Conservation (phyloP, 2,797 vertebrate genomes). For the Poecilia picta region DNA sequence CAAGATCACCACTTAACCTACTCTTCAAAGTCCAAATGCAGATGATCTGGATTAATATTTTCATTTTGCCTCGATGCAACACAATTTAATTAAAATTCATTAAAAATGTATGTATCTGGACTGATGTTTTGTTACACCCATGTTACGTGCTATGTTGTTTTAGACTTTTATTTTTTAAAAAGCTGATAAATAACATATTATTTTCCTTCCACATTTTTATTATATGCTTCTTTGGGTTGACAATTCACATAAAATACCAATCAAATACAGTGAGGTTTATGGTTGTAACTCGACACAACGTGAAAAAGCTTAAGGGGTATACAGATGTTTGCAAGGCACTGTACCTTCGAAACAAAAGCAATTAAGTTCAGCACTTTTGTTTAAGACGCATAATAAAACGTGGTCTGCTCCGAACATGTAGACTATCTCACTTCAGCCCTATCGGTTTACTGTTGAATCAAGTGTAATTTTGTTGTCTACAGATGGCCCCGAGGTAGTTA, state of each 20-base stretch:
- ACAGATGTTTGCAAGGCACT: not conserved
- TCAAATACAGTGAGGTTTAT: not conserved
- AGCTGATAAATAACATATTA: not conserved
- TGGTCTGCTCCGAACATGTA: slow-evolving; percentile 48
- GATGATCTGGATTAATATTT: too few relatives aligned
- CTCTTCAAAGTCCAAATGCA: too few relatives aligned
- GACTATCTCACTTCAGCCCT: slow-evolving; percentile 42
- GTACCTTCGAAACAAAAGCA: slow-evolving; percentile 46
- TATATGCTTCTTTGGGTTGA: not conserved
- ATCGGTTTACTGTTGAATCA: slow-evolving; percentile 63
- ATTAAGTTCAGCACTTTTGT: slow-evolving; percentile 58
- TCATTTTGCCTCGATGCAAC: too few relatives aligned
- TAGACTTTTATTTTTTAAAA: not conserved
- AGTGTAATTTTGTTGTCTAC: slow-evolving; percentile 74
- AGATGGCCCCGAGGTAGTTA: slow-evolving; percentile 66
- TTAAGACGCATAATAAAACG: slow-evolving; percentile 48
- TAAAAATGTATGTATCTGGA: too few relatives aligned
- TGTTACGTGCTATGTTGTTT: not conserved
- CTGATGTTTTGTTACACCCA: too few relatives aligned
- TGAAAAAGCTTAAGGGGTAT: not conserved
- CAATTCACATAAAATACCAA: not conserved
- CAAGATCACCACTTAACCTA: too few relatives aligned
- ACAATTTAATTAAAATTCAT: too few relatives aligned
- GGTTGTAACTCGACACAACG: not conserved
- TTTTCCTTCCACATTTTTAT: not conserved